Conservation (phyloP, 2,888 invertebrate genomes). For the Boloria selene region DNA sequence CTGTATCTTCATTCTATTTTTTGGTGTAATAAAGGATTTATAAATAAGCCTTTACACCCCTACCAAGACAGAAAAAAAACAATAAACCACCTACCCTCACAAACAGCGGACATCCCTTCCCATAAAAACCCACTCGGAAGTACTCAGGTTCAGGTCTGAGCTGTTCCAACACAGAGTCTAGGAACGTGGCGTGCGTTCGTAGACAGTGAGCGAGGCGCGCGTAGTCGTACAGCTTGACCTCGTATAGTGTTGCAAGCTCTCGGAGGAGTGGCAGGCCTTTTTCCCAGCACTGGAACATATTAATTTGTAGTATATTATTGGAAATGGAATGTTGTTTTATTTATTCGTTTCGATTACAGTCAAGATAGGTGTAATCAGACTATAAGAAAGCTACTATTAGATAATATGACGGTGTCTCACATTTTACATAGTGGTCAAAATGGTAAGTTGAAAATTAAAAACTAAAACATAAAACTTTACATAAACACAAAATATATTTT, state of each 20-base stretch:
- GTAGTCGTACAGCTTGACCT: slow-evolving; percentile 93
- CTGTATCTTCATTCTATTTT: no score
- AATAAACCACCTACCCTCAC: slow-evolving; percentile 89
- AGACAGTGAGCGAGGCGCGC: slow-evolving; percentile 92
- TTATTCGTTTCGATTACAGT: background rate
- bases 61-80: no score
- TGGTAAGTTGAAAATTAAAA: no score
- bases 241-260: slow-evolving; percentile 93
- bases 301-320: background rate
- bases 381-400: no score
- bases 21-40: no score
- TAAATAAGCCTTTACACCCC: no score
- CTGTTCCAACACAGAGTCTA: slow-evolving; percentile 94
- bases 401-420: no score
- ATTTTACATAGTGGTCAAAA: no score
- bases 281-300: slow-evolving; percentile 92
- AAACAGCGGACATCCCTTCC: slow-evolving; percentile 95
- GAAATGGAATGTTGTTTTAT: background rate
- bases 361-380: no score
- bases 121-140: slow-evolving; percentile 97
- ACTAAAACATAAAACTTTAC: no score
- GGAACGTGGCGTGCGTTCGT: slow-evolving; percentile 93
- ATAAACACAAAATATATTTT: no score
- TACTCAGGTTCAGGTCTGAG: slow-evolving; percentile 96
- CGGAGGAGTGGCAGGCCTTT: slow-evolving; percentile 96